Conservation (phyloP, 2,113 vertebrate species). For the Silurus meridionalis region DNA sequence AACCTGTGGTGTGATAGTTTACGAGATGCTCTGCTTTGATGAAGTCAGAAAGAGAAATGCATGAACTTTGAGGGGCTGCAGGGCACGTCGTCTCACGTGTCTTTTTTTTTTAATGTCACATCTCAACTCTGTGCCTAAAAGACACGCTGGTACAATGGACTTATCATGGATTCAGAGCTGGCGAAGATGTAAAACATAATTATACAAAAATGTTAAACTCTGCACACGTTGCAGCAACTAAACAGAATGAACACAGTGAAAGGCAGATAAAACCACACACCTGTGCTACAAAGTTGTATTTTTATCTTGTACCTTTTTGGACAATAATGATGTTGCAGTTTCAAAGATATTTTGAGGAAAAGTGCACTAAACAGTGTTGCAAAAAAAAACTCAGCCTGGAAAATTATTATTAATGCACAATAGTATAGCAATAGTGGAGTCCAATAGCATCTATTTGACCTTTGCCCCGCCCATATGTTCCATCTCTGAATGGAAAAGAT, state of each 20-base stretch:
- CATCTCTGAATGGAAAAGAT: too few species aligned
- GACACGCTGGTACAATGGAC: neutral
- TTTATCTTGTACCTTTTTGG: neutral
- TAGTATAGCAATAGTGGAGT: neutral
- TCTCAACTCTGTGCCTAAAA: neutral
- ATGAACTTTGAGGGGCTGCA: neutral
- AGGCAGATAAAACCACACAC: neutral
- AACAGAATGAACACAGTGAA: neutral
- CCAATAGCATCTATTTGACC: neutral
- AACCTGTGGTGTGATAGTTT: neutral
- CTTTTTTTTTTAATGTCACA: neutral
- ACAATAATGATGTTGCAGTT: constrained; percentile 7
- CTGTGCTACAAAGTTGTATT: neutral
- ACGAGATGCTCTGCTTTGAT: neutral
- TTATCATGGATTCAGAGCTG: neutral
- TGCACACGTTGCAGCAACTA: too few species aligned
- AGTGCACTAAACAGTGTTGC: constrained; percentile 6
- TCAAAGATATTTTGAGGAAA: neutral
- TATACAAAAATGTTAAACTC: too few species aligned
- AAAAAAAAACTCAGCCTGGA: neutral
- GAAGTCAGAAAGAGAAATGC: neutral
- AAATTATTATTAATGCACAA: constrained; percentile 28
- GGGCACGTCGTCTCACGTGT: neutral
- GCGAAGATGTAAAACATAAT: neutral
- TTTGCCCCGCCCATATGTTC: neutral